Evolutionary conservation across 2,888 invertebrate genomes (phyloP).

Genomic region (Spatulosminthurus flaviceps): DNA sequence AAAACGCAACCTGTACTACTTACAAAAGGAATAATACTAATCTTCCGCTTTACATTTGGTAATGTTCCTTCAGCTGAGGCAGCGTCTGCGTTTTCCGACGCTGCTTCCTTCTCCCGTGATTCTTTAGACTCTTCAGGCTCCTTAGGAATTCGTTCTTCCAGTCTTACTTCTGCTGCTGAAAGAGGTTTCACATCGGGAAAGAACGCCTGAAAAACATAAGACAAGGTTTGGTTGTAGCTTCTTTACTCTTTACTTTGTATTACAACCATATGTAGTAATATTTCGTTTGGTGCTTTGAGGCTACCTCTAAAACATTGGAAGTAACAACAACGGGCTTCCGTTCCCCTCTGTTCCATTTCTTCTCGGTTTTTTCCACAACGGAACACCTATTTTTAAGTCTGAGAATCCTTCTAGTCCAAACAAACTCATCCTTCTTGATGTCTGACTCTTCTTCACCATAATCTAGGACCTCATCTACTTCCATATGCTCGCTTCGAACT

Average conservation of each 20-base stretch:
- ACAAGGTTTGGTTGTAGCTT: too few relatives aligned
- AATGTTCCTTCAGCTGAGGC: background rate
- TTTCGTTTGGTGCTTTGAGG: too few relatives aligned
- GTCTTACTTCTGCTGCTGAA: constrained; percentile 52
- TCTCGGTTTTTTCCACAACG: constrained; percentile 43
- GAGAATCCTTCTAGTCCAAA: constrained; percentile 55
- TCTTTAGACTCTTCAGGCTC: background rate
- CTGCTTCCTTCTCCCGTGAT: background rate
- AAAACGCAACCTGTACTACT: background rate
- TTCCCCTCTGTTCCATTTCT: constrained; percentile 42
- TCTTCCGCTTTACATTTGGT: constrained; percentile 53
- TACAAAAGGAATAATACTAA: constrained; percentile 58
- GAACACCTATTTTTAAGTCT: constrained; percentile 53
- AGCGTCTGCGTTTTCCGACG: background rate
- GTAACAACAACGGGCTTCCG: constrained; percentile 52
- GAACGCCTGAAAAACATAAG: constrained; percentile 34
- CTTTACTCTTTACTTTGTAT: too few relatives aligned
- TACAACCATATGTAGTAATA: too few relatives aligned
- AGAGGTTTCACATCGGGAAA: constrained; percentile 58
- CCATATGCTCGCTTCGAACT: constrained; percentile 37
- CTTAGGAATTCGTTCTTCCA: constrained; percentile 49
- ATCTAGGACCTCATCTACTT: constrained; percentile 60
- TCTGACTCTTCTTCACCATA: constrained; percentile 61
- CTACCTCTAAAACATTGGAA: constrained; percentile 55
- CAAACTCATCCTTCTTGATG: constrained; percentile 54